A percentile compares a stretch with the other conserved stretches of the same genome.
Conservation (phyloP, 2,797 vertebrate species). For the Falco peregrinus region DNA sequence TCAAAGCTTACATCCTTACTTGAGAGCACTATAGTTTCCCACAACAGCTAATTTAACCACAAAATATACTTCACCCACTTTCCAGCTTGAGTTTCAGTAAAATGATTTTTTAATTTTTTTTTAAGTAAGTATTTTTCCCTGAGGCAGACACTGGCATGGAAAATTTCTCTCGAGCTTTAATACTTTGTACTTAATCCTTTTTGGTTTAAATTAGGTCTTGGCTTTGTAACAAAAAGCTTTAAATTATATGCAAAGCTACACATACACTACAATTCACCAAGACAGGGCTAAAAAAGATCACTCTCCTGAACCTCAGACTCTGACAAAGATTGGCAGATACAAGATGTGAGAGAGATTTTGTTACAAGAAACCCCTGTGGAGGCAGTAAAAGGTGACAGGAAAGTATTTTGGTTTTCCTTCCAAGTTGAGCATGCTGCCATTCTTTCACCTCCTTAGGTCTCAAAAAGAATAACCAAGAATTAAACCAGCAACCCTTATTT, state of each 20-base stretch:
- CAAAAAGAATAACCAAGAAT: not conserved
- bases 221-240: not conserved
- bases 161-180: not conserved
- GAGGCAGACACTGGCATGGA: not conserved
- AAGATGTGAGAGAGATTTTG: not conserved
- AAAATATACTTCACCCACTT: not conserved
- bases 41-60: not conserved
- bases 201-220: not conserved
- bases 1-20: not conserved
- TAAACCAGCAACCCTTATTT: not conserved
- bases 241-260: not conserved
- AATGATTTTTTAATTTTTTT: accelerated
- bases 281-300: not conserved
- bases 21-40: not conserved
- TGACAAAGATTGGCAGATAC: not conserved
- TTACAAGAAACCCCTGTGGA: not conserved
- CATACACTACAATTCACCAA: not conserved
- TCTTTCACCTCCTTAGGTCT: not conserved
- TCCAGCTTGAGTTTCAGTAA: not conserved
- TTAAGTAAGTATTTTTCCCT: not conserved
- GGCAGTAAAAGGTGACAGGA: not conserved
- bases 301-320: not conserved
- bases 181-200: not conserved
- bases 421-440: not conserved
- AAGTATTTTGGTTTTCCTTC: not conserved